Evolutionary conservation across 1,140 invertebrate genomes (phyloP).

Genomic region (Eriosoma lanigerum): DNA sequence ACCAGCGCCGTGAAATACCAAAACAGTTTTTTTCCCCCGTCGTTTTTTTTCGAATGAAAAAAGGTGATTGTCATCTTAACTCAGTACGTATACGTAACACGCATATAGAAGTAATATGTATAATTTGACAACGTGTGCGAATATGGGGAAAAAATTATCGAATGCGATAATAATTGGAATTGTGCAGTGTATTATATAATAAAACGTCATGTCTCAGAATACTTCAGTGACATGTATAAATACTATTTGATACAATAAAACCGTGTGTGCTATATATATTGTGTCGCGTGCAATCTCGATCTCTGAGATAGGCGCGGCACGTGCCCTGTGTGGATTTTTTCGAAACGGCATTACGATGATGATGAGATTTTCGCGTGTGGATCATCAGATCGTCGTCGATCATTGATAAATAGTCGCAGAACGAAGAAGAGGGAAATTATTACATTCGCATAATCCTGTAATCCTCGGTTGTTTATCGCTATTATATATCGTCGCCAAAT

Average conservation of each 20-base stretch:
- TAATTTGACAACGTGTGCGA: too few relatives aligned
- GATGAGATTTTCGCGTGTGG: not conserved
- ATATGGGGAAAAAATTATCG: not conserved
- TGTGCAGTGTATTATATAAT: not conserved
- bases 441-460: not conserved
- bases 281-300: slow-evolving; percentile 10
- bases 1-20: too few relatives aligned
- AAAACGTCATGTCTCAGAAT: too few relatives aligned
- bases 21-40: too few relatives aligned
- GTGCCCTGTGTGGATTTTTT: not conserved
- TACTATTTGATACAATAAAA: not conserved
- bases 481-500: too few relatives aligned
- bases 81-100: too few relatives aligned
- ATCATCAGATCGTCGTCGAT: not conserved
- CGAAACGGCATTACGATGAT: not conserved
- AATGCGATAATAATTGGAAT: not conserved
- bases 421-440: not conserved
- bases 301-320: not conserved
- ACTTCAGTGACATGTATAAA: not conserved
- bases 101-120: too few relatives aligned
- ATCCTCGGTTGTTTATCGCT: too few relatives aligned
- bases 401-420: not conserved
- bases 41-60: too few relatives aligned
- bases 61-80: too few relatives aligned
- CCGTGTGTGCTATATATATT: too few relatives aligned